Percentiles rank a stretch among this genome's conserved stretches.
These are phyloP conservation scores for Opisthocomus hoazin DNA, from an alignment of 2,113 vertebrate genomes.

Conservation along the genomic window DNA sequence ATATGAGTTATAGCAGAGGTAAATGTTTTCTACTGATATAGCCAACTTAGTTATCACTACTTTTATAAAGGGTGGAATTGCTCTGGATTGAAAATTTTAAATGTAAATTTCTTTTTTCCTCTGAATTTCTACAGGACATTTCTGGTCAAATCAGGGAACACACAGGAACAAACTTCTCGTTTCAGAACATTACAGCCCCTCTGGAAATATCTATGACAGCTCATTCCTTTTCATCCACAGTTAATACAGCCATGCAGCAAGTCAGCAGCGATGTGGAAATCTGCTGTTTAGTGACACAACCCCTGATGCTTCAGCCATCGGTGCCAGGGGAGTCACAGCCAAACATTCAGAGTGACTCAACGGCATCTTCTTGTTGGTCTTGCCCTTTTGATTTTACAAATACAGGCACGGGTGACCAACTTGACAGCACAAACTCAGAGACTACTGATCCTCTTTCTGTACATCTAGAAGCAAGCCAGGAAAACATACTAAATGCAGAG, in stretches of 20 bases:
- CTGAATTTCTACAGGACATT: slow-evolving; percentile 28
- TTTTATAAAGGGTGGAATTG: neutral
- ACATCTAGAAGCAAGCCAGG: neutral
- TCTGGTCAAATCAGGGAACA: slow-evolving; percentile 6
- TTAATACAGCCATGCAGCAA: neutral
- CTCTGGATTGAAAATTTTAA: neutral
- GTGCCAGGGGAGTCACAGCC: neutral
- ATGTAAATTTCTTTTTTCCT: neutral
- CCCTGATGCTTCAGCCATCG: neutral
- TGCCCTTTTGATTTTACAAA: neutral
- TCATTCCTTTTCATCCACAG: neutral
- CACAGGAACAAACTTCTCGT: neutral
- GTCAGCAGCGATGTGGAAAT: neutral
- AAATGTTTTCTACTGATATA: neutral
- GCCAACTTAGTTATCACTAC: neutral
- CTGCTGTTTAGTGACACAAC: neutral
- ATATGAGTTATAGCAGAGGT: neutral
- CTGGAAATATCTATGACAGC: neutral
- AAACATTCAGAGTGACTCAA: neutral
- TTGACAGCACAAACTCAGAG: neutral
- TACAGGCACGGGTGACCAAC: neutral
- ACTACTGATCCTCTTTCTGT: neutral
- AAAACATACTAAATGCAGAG: neutral
- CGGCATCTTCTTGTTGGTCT: neutral
- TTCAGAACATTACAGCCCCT: neutral